phyloP scores from a whole-genome alignment of 2,797 vertebrate species.

The Otolemur crassicaudatus region DNA sequence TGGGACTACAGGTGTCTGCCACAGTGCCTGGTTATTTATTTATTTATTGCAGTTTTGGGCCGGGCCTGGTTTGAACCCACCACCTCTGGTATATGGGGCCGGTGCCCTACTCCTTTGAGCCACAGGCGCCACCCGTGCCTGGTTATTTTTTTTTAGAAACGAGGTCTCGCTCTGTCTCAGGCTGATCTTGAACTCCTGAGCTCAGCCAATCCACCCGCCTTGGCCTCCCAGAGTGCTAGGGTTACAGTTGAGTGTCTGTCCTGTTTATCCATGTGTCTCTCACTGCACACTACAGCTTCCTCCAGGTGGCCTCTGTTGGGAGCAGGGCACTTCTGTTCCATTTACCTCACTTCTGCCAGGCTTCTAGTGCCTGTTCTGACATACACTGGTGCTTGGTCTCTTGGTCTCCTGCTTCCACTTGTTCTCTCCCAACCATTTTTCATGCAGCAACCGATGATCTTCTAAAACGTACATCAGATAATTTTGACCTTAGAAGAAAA shows the following conservation, averaged over 20 bases:
- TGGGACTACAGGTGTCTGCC: too few species aligned
- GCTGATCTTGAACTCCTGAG: too few species aligned
- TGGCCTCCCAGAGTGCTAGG: too few species aligned
- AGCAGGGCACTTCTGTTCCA: neutral
- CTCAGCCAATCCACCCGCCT: too few species aligned
- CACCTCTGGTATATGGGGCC: too few species aligned
- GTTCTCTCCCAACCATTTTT: neutral
- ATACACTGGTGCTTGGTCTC: neutral
- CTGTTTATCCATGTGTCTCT: neutral
- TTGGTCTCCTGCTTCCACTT: neutral
- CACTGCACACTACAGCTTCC: neutral
- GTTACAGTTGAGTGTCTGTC: neutral
- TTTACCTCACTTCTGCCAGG: neutral
- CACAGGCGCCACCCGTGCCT: too few species aligned
- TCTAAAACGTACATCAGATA: neutral
- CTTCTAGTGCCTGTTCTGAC: neutral
- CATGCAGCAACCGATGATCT: neutral
- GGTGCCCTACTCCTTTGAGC: too few species aligned
- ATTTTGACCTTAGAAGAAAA: constrained; percentile 23
- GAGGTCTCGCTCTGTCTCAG: too few species aligned
- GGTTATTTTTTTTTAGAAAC: too few species aligned
- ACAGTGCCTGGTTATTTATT: too few species aligned
- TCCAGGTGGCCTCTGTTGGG: neutral
- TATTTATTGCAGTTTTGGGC: too few species aligned
- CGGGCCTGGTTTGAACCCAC: too few species aligned